phyloP scores from a whole-genome alignment of 2,888 invertebrate species.

The Meteorus cinctellus region DNA sequence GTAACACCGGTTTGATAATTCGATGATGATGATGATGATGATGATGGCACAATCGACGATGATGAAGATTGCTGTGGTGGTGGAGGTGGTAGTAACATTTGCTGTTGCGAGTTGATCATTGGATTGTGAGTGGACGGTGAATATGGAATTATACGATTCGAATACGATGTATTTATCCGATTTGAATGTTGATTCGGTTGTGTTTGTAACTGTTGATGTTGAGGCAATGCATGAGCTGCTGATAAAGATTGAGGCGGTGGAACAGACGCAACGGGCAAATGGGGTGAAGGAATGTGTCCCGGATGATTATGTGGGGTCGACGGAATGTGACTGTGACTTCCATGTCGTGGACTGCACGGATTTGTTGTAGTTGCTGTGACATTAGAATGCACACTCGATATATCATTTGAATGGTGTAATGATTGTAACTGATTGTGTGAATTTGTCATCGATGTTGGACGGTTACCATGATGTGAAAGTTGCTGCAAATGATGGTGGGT shows the following conservation, averaged over 20 bases:
- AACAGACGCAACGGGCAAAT: slow-evolving; percentile 54
- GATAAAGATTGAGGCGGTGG: slow-evolving; percentile 47
- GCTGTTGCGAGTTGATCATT: slow-evolving; percentile 52
- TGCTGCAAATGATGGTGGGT: slow-evolving; percentile 44
- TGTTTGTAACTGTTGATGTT: slow-evolving; percentile 61
- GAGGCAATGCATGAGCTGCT: slow-evolving; percentile 51
- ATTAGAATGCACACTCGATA: slow-evolving; percentile 42
- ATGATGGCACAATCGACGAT: slow-evolving; percentile 39
- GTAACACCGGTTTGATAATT: slow-evolving; percentile 53
- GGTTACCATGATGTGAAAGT: slow-evolving; percentile 44
- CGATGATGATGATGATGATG: slow-evolving; percentile 34
- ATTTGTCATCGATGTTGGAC: slow-evolving; percentile 44
- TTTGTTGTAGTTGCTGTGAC: slow-evolving; percentile 54
- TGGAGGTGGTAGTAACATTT: slow-evolving; percentile 59
- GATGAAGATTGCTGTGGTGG: slow-evolving; percentile 17
- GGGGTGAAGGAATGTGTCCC: slow-evolving; percentile 66
- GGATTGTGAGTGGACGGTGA: slow-evolving; percentile 51
- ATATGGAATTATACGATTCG: slow-evolving; percentile 47
- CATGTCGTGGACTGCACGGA: slow-evolving; percentile 62
- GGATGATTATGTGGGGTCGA: slow-evolving; percentile 64
- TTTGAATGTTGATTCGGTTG: slow-evolving; percentile 60
- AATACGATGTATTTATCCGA: slow-evolving; percentile 58
- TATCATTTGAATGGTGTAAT: slow-evolving; percentile 47
- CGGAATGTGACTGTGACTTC: slow-evolving; percentile 66
- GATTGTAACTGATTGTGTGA: slow-evolving; percentile 44